Percentiles rank a stretch among this genome's conserved stretches.
Conservation (phyloP, 1,140 invertebrate genomes). For the Drosophila baimaii region DNA sequence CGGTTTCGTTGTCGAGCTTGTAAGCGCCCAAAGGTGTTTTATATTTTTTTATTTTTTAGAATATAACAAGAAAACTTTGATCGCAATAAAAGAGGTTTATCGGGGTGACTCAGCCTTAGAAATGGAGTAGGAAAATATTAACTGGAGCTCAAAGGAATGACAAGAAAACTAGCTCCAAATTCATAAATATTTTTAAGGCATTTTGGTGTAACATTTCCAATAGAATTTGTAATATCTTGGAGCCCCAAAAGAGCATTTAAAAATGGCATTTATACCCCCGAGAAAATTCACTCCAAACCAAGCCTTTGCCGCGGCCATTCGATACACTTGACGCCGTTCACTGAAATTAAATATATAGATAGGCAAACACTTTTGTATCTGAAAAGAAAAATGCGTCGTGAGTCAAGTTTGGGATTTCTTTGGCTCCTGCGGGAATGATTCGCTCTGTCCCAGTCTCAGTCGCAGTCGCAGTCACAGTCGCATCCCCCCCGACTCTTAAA, state of each 20-base stretch:
- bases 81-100: not conserved
- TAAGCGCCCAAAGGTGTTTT: not conserved
- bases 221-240: too few relatives aligned
- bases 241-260: slow-evolving; percentile 14
- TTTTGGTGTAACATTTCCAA: too few relatives aligned
- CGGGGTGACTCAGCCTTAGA: not conserved
- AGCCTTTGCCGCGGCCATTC: slow-evolving; percentile 52
- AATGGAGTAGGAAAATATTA: not conserved
- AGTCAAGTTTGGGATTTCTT: slow-evolving; percentile 79
- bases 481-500: slow-evolving; percentile 31
- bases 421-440: slow-evolving; percentile 53
- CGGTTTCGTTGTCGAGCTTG: slow-evolving; percentile 13
- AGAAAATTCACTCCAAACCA: too few relatives aligned
- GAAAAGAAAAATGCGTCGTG: slow-evolving; percentile 73
- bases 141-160: too few relatives aligned
- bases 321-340: slow-evolving; percentile 74
- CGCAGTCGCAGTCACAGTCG: slow-evolving; percentile 11
- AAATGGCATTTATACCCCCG: not conserved
- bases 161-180: too few relatives aligned
- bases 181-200: too few relatives aligned
- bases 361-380: slow-evolving; percentile 39
- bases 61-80: slow-evolving; percentile 1
- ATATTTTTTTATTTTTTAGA: not conserved
- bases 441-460: slow-evolving; percentile 16
- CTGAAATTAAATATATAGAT: slow-evolving; percentile 69